phyloP scores from a whole-genome alignment of 2,888 invertebrate species.

The Sarcophaga rosellei region DNA sequence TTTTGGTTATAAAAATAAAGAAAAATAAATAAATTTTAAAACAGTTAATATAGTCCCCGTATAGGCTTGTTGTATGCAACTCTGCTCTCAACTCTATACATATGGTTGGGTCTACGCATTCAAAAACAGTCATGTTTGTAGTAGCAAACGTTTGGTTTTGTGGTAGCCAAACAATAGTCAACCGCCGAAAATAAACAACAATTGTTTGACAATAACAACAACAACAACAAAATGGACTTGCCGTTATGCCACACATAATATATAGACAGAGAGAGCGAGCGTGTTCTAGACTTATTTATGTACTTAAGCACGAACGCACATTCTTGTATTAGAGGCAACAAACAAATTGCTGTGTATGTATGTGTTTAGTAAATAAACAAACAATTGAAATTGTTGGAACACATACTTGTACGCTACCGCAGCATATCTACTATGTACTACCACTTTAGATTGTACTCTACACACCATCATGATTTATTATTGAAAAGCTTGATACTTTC shows the following conservation, averaged over 20 bases:
- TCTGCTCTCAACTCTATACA: too few species aligned
- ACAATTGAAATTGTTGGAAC: background rate
- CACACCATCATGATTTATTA: too few species aligned
- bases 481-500: too few species aligned
- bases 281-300: background rate
- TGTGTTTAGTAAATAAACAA: background rate
- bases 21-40: too few species aligned
- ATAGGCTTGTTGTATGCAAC: too few species aligned
- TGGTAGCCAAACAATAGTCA: constrained; percentile 46
- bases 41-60: too few species aligned
- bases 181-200: constrained; percentile 56
- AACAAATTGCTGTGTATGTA: background rate
- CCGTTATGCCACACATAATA: too few species aligned
- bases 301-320: background rate
- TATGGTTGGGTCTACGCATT: background rate
- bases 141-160: background rate
- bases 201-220: constrained; percentile 6
- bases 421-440: too few species aligned
- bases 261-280: background rate
- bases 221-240: background rate
- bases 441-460: too few species aligned
- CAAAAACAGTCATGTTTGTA: background rate
- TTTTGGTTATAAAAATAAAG: too few species aligned
- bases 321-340: background rate
- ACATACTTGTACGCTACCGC: background rate